Percentiles rank a stretch among this genome's conserved stretches.
phyloP scores from a whole-genome alignment of 2,888 invertebrate genomes.

The Metalampra italica region DNA sequence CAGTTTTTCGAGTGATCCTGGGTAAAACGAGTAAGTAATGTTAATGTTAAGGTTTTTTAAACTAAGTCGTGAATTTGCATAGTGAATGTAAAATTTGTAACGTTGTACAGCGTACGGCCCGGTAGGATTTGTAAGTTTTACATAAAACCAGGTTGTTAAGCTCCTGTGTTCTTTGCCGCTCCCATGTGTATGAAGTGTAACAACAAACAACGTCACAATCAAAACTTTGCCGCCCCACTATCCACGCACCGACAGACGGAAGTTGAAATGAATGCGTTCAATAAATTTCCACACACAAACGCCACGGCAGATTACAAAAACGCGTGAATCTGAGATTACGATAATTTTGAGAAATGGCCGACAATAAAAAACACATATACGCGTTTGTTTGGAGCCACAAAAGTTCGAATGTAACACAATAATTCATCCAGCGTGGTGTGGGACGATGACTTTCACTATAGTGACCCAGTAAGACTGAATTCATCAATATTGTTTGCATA shows the following conservation, averaged over 20 bases:
- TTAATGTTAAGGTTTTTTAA: too few species aligned
- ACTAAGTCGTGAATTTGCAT: too few species aligned
- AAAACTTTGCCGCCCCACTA: too few species aligned
- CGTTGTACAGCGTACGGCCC: too few species aligned
- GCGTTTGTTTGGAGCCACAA: conserved; percentile 9
- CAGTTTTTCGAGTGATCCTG: too few species aligned
- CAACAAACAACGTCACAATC: too few species aligned
- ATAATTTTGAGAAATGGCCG: conserved; percentile 26
- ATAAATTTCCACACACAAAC: not conserved
- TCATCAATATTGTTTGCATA: conserved; percentile 14
- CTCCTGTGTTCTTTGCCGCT: not conserved
- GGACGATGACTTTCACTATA: conserved; percentile 19
- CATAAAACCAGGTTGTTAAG: too few species aligned
- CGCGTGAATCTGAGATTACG: conserved; percentile 18
- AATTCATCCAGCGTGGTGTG: conserved; percentile 16
- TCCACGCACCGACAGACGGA: not conserved
- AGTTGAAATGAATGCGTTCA: not conserved
- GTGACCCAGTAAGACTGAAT: conserved; percentile 15
- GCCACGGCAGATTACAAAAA: conserved; percentile 11
- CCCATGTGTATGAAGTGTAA: too few species aligned
- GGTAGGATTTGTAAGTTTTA: too few species aligned
- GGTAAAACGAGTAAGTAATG: too few species aligned
- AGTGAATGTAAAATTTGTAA: too few species aligned
- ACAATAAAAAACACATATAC: conserved; percentile 18
- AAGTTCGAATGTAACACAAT: conserved; percentile 9